Conservation (phyloP, 2,888 invertebrate species). For the Scelioninae gen. 2 region DNA sequence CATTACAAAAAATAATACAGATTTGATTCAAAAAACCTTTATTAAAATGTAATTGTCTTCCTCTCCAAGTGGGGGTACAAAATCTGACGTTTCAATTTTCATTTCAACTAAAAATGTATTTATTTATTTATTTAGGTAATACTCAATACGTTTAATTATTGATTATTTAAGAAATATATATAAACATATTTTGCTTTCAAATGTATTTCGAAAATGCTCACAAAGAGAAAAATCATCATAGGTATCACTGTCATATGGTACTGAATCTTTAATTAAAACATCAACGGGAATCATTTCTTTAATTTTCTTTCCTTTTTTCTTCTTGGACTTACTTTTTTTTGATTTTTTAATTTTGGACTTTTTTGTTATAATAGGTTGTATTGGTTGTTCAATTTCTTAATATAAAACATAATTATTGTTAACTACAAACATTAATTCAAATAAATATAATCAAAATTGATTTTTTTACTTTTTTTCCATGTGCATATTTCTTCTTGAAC, state of each 20-base stretch:
- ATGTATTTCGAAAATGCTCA: constrained; percentile 29
- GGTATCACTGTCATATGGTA: neutral
- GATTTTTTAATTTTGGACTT: neutral
- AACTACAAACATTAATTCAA: neutral
- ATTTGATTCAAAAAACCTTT: constrained; percentile 62
- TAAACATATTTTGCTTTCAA: too few relatives aligned
- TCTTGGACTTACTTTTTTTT: neutral
- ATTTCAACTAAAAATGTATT: constrained; percentile 75
- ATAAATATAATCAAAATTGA: neutral
- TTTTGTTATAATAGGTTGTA: neutral
- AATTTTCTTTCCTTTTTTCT: neutral
- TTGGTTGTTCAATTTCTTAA: neutral
- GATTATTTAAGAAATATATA: too few relatives aligned
- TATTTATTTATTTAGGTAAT: too few relatives aligned
- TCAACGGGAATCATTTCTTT: neutral
- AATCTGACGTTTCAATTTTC: constrained; percentile 18
- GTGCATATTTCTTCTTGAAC: constrained; percentile 85
- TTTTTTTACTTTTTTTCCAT: constrained; percentile 81
- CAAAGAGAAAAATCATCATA: neutral
- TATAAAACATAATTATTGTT: neutral
- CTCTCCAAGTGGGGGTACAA: constrained; percentile 68
- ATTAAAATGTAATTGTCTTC: constrained; percentile 69
- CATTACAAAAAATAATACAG: neutral
- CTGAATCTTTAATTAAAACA: too few relatives aligned
- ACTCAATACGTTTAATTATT: too few relatives aligned